These are phyloP conservation scores for Campylomormyrus numenius DNA, from an alignment of 2,113 vertebrate genomes.

Conservation along the genomic window DNA sequence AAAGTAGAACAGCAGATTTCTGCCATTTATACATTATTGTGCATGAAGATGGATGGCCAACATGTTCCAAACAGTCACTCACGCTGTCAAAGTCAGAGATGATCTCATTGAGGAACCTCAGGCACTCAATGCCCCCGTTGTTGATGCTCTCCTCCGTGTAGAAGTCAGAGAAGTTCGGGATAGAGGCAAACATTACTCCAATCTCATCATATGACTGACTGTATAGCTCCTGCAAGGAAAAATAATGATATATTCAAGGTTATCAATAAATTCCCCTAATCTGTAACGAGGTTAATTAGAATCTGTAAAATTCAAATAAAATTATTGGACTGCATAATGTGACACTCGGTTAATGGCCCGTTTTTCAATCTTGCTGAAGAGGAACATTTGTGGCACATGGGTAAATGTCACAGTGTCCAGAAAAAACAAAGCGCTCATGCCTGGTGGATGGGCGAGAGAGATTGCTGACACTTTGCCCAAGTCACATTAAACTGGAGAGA, in stretches of 20 bases:
- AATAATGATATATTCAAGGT: background rate
- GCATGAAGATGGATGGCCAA: background rate
- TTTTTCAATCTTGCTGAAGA: background rate
- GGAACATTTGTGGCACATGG: background rate
- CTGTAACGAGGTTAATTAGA: background rate
- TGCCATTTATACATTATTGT: too few relatives aligned
- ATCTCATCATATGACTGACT: conserved; percentile 89
- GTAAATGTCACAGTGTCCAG: background rate
- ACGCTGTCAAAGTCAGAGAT: conserved; percentile 94
- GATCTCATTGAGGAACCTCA: conserved; percentile 93
- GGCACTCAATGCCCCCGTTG: conserved; percentile 88
- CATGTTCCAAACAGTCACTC: conserved; percentile 40
- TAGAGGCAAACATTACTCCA: conserved; percentile 93
- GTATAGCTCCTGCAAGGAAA: conserved; percentile 75
- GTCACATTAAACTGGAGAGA: background rate
- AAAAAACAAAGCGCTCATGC: background rate
- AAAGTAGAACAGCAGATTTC: background rate
- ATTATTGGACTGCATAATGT: background rate
- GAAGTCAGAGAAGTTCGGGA: conserved; percentile 95
- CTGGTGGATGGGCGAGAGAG: background rate
- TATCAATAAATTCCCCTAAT: background rate
- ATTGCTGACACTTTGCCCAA: background rate
- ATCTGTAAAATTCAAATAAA: background rate
- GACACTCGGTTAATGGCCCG: background rate
- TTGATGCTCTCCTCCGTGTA: conserved; percentile 96